Evolutionary conservation across 2,113 vertebrate genomes (phyloP), one percentile per base, ranked within the genome.

Genomic region (Lamprotornis superbus): DNA sequence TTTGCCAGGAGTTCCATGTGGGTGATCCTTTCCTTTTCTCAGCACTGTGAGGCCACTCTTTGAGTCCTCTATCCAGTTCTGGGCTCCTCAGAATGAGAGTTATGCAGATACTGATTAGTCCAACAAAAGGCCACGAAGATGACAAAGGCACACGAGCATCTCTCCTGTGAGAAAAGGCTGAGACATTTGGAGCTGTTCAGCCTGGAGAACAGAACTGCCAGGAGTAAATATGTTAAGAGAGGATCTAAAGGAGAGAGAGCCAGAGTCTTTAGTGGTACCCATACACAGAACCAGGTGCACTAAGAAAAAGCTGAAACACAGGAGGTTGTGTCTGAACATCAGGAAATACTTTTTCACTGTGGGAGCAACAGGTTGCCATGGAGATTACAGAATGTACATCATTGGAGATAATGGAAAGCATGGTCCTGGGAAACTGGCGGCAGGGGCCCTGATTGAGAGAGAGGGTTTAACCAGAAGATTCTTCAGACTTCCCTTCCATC

Each of bases 381-480:
- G 33, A 63, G 18, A n/a, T 15, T 50, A 18, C 0, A 0, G 21
- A 78, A 7, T 28, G 11, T 21, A 21, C 18, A 4, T 49, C 2
- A 5, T 15, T 37, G 47, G 52, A 77, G 14, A 24, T 33, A 40
- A 1, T 73, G 47, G 56, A 78, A 68, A 73, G 15, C 18, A 11
- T 18, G 27, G 23, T 50, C 14, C 9, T 44, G 17, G 7, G 17
- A 27, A 60, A 67, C 39, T 25, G n/a, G 19, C 4, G 60, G 8
- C 55, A 55, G 8, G 33, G 57, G 8, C 15, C 46, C 23, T 64
- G 39, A 30, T 0, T 70, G 52, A 76, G n/a, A n/a, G 53, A 47
- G 3, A 6, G 27, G 0, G 1, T 25, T 80, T n/a, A 19, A n/a
- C 19, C 9, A 13, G 7, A 64, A 63, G 11, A 28, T 11, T 75